These are phyloP conservation scores for Drosophila tropicalis DNA, from an alignment of 1,140 invertebrate species.

Conservation along the genomic window DNA sequence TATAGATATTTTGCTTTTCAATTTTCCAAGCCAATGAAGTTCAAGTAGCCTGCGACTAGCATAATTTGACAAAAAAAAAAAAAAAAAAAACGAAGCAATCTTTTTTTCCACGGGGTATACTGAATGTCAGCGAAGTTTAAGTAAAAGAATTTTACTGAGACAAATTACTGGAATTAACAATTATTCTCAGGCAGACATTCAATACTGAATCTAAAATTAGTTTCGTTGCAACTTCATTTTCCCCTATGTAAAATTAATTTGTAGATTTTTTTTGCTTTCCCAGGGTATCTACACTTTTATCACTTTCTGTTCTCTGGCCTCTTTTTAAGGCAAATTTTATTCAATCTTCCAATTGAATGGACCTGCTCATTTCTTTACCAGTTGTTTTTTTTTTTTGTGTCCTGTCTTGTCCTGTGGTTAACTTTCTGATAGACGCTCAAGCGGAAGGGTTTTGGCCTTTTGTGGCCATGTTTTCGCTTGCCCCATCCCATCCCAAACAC, in stretches of 20 bases:
- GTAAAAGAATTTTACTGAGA: neutral
- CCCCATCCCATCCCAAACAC: neutral
- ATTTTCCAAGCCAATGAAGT: conserved; percentile 82
- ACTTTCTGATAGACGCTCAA: conserved; percentile 71
- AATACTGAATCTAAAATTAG: too few relatives aligned
- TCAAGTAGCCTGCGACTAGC: conserved; percentile 62
- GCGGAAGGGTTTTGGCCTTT: conserved; percentile 66
- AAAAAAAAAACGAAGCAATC: conserved; percentile 38
- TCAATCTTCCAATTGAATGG: conserved; percentile 83
- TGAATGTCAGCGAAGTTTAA: neutral
- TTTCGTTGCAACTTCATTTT: too few relatives aligned
- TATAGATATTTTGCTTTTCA: conserved; percentile 75
- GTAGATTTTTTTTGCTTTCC: too few relatives aligned
- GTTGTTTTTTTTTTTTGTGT: conserved; percentile 28
- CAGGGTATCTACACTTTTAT: neutral
- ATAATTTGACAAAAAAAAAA: conserved; percentile 64
- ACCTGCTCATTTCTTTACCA: conserved; percentile 33
- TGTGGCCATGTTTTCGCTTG: conserved; percentile 30
- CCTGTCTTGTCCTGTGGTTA: conserved; percentile 63
- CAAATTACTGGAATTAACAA: neutral
- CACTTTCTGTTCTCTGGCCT: conserved; percentile 35
- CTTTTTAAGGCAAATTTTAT: conserved; percentile 82
- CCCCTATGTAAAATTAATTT: too few relatives aligned
- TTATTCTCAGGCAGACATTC: too few relatives aligned
- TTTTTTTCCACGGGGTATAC: conserved; percentile 39